Base-by-base conservation (phyloP, 2,113 vertebrate genomes). In the Lepus timidus region DNA sequence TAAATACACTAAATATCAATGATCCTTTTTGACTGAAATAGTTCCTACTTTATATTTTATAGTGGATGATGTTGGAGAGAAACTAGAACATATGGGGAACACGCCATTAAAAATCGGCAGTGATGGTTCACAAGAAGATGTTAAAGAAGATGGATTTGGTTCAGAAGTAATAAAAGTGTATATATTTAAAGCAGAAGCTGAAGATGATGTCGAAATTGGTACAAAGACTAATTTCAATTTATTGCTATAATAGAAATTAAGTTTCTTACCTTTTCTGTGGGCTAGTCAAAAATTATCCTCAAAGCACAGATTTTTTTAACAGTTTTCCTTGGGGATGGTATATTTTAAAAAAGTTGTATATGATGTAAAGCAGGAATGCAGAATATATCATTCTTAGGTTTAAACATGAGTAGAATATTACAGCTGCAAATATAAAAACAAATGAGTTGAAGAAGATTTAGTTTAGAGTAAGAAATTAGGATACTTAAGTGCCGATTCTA, bases 101-200 rank as follows among this genome's bases (percentile, higher is more conserved):
- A 98, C 99, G 84, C 99, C 99, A 44, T 98, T 99, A 98, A 99
- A 99, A 98, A 99, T 99, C 84, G 99, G 99, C 97, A 99, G 99
- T 0, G 99, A 99, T 97, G 99, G 99, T 93, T 97, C 99, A 96
- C 99, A 99, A 90, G 99, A 99, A 96, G 99, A 99, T 65, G 99
- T 98, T 96, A 99, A 99, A 97, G 99, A 99, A 97, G 99, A 99
- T 20, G 99, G 98, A 8, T 99, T 99, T 98, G 98, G 99, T 96
- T 99, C 99, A 55, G 99, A 99, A 98, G 99, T 99, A 97, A 99
- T 99, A 98, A 99, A 99, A 98, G 99, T 99, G 93, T 99, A 99
- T 98, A 99, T 99, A 98, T 99, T 99, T 98, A 99, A 99, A 99
- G 99, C 99, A 65, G 99, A 99, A 97, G 99, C 99, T 83, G 99